phyloP scores from a whole-genome alignment of 2,113 vertebrate species.

The Rostratula benghalensis region DNA sequence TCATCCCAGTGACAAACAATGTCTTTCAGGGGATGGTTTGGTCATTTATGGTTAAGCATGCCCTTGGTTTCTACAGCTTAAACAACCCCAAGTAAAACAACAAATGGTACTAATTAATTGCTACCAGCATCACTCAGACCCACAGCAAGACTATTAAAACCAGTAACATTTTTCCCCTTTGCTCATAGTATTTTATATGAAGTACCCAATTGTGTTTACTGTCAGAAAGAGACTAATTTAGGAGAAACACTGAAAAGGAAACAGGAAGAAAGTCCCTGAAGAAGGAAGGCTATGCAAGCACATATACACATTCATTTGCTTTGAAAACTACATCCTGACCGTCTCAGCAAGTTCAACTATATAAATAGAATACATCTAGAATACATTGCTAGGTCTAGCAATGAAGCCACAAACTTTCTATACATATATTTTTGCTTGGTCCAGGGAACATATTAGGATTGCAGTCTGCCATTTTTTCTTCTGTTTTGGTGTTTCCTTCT shows the following conservation, averaged over 20 bases:
- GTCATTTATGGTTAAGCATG: background rate
- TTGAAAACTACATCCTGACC: slow-evolving; percentile 44
- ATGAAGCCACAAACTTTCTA: background rate
- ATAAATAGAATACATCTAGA: background rate
- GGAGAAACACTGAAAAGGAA: slow-evolving; percentile 26
- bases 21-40: background rate
- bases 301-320: background rate
- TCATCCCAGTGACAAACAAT: background rate
- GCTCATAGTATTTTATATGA: background rate
- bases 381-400: background rate
- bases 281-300: background rate
- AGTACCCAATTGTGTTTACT: background rate
- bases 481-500: slow-evolving; percentile 55
- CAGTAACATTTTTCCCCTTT: background rate
- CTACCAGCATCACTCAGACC: background rate
- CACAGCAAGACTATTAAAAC: background rate
- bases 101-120: background rate
- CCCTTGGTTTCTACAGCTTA: background rate
- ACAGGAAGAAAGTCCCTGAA: background rate
- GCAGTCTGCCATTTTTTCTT: slow-evolving; percentile 8
- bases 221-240: slow-evolving; percentile 20
- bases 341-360: background rate
- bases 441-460: background rate
- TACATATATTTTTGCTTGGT: background rate
- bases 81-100: background rate